Evolutionary conservation across 2,888 invertebrate species (phyloP).

Genomic region (Cosmia trapezina): DNA sequence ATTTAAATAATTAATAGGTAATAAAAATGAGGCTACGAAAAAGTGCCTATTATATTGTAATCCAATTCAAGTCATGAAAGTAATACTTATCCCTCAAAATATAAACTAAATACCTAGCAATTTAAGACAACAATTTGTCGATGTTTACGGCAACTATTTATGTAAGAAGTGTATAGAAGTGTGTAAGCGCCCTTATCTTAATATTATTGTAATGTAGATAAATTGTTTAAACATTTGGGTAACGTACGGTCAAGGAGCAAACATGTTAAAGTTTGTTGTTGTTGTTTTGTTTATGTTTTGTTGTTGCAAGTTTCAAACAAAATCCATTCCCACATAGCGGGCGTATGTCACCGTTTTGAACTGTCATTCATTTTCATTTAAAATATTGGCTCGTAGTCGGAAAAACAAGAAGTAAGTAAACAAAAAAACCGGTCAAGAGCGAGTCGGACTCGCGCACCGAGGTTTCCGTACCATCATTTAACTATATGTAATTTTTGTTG

Average conservation of each 20-base stretch:
- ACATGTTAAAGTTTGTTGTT: too few species aligned
- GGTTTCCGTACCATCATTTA: too few species aligned
- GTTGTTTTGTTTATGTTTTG: too few species aligned
- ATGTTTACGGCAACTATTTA: conserved; percentile 13
- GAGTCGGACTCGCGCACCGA: too few species aligned
- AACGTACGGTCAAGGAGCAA: neutral
- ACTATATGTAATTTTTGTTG: too few species aligned
- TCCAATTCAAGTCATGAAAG: conserved; percentile 24
- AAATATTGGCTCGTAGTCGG: too few species aligned
- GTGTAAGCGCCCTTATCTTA: neutral
- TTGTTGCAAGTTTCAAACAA: neutral
- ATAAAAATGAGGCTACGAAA: neutral
- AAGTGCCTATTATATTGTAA: conserved; percentile 16
- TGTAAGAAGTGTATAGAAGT: conserved; percentile 3
- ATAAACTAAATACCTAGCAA: conserved; percentile 9
- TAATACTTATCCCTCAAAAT: neutral
- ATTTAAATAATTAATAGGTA: neutral
- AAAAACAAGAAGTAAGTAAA: too few species aligned
- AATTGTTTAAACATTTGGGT: neutral
- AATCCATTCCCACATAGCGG: neutral
- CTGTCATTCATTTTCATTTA: neutral
- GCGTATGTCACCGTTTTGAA: neutral
- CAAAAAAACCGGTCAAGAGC: too few species aligned
- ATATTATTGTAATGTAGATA: conserved; percentile 5
- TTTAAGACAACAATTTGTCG: neutral